Percentiles rank a stretch among this genome's conserved stretches.
These are phyloP conservation scores for Thamnaconus septentrionalis DNA, from an alignment of 2,113 vertebrate genomes.

Conservation along the genomic window DNA sequence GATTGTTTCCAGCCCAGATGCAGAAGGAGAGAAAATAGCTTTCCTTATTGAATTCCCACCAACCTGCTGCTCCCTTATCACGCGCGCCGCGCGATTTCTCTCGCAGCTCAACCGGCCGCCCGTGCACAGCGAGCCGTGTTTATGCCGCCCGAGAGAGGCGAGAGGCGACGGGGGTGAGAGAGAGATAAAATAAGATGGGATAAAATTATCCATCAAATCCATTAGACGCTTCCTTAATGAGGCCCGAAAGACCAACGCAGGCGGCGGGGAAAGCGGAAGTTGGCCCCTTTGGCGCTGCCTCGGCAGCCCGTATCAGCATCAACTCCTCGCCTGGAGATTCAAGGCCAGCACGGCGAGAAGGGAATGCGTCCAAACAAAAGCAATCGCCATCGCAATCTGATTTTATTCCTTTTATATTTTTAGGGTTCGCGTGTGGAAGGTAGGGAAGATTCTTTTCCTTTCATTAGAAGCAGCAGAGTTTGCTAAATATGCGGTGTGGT, in stretches of 20 bases:
- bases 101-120: conserved; percentile 1
- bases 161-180: neutral
- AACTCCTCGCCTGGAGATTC: neutral
- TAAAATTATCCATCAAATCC: conserved; percentile 40
- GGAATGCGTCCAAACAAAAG: neutral
- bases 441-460: too few species aligned
- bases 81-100: conserved; percentile 19
- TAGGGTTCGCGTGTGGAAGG: neutral
- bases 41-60: conserved; percentile 64
- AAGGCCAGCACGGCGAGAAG: neutral
- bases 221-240: conserved; percentile 39
- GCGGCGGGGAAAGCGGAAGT: neutral
- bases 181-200: neutral
- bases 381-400: neutral
- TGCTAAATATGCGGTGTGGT: too few species aligned
- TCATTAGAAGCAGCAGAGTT: too few species aligned
- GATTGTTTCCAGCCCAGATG: conserved; percentile 66
- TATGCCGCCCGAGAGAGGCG: neutral
- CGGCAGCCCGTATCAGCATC: neutral
- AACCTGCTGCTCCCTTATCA: conserved; percentile 61
- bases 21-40: conserved; percentile 70
- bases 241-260: conserved; percentile 1
- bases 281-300: neutral
- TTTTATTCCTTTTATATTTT: neutral
- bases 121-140: neutral